Percentiles rank a stretch among this genome's conserved stretches.
These are phyloP conservation scores for Hemibagrus wyckioides DNA, from an alignment of 2,113 vertebrate genomes.

Conservation along the genomic window DNA sequence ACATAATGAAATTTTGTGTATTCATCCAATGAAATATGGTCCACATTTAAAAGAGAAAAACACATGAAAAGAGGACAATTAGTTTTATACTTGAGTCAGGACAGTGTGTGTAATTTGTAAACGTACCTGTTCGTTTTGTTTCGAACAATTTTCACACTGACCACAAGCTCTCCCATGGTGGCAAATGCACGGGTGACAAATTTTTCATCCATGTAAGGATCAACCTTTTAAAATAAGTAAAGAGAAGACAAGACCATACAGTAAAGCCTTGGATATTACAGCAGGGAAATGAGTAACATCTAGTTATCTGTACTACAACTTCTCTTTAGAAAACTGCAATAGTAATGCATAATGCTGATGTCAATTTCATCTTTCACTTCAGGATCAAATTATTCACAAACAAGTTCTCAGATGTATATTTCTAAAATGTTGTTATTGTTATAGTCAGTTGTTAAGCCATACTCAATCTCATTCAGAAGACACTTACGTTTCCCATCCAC, in stretches of 20 bases:
- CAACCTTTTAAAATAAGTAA: constrained; percentile 68
- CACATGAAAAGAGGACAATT: not conserved
- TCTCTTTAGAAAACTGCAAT: not conserved
- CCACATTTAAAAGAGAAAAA: not conserved
- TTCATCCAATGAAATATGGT: not conserved
- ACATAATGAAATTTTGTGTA: not conserved
- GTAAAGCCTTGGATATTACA: not conserved
- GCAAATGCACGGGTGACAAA: constrained; percentile 86
- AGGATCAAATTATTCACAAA: not conserved
- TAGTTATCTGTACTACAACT: not conserved
- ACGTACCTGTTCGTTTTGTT: constrained; percentile 82
- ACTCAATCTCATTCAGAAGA: not conserved
- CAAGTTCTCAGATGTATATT: not conserved
- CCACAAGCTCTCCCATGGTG: constrained; percentile 83
- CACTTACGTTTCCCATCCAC: constrained; percentile 33
- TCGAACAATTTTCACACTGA: constrained; percentile 84
- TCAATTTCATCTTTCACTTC: no score
- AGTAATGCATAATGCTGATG: no score
- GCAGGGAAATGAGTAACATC: not conserved
- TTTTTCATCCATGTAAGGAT: constrained; percentile 86
- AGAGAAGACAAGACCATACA: constrained; percentile 1
- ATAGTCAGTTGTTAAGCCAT: not conserved
- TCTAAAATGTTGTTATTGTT: not conserved
- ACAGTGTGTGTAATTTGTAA: not conserved
- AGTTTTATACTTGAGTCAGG: no score